A percentile compares a stretch with the other conserved stretches of the same genome.
phyloP scores from a whole-genome alignment of 1,140 invertebrate species.

The Coptotermes formosanus region DNA sequence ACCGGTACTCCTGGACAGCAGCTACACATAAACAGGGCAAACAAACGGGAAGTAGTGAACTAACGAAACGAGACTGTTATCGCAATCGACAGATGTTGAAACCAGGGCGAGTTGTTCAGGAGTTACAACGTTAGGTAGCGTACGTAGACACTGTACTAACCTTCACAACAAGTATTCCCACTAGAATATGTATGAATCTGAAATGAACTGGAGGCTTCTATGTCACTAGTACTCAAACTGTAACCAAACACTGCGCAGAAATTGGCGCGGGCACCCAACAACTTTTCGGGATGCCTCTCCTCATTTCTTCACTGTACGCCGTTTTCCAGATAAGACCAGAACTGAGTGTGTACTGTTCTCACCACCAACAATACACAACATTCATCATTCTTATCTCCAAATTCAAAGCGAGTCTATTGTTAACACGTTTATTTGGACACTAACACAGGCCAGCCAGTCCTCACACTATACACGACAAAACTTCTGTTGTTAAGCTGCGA shows the following conservation, averaged over 20 bases:
- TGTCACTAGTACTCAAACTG: too few relatives aligned
- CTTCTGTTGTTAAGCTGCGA: background rate
- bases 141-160: too few relatives aligned
- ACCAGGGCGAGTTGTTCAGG: too few relatives aligned
- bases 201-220: too few relatives aligned
- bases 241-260: background rate
- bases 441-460: background rate
- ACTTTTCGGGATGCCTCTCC: background rate
- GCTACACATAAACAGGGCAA: too few relatives aligned
- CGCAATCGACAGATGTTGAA: too few relatives aligned
- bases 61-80: too few relatives aligned
- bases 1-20: too few relatives aligned
- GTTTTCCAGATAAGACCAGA: background rate
- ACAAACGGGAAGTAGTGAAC: too few relatives aligned
- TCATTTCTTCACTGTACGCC: background rate
- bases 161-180: too few relatives aligned
- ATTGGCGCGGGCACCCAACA: background rate
- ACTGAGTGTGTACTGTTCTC: background rate
- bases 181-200: too few relatives aligned
- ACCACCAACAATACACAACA: background rate
- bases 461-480: background rate
- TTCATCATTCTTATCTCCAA: background rate
- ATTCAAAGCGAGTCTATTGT: background rate
- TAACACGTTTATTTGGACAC: background rate
- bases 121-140: too few relatives aligned